Base-by-base conservation (phyloP, 92 coral and sea anemone genomes). In the Phenganax subtilis region DNA sequence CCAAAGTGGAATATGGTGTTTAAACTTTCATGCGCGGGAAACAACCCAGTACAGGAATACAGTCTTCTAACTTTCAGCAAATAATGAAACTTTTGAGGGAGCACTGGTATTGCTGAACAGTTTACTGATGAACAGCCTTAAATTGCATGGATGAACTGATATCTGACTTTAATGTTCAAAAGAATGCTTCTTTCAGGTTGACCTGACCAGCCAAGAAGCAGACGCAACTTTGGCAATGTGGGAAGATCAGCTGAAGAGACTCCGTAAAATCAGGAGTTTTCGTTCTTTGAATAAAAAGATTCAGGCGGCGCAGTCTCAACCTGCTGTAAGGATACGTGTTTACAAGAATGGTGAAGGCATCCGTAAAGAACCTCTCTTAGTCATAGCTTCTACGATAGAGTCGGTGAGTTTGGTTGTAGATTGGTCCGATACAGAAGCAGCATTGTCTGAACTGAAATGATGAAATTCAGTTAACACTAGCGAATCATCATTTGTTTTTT, bases 271-370 rank as follows among this genome's bases (percentile, higher is more conserved):
- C 54, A 88, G 89, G 66, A 93, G 90, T 65, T 90, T 88, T 12
- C 91, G 97, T 70, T 84, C 92, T n/a, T 91, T 93, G 37, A 89
- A 94, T 30, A 91, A 90, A 66, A 93, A 93, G 54, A 88, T 93
- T 66, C 92, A 85, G 84, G 91, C 92, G 75, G 91, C 97, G 1
- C 96, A 93, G 88, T 89, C 96, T 16, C 93, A 89, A 20, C 93
- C 92, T 47, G 93, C 97, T 15, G 96, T 93, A 64, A 89, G 97
- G 62, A 93, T 93, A 85, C 80, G 92, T 80, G 96, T 92, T 62
- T 89, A 85, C 77, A 93, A 82, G 75, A 93, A 93, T 85, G 96
- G 93, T 12, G 97, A 91, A 54, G 97, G 97, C 7, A 93, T 93
- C 72, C 72, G 90, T 15, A 86, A 88, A 12, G 86, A 90, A 30